A percentile compares a stretch with the other conserved stretches of the same genome.
These are phyloP conservation scores for Vidua chalybeata DNA, from an alignment of 2,113 vertebrate genomes.

Conservation along the genomic window DNA sequence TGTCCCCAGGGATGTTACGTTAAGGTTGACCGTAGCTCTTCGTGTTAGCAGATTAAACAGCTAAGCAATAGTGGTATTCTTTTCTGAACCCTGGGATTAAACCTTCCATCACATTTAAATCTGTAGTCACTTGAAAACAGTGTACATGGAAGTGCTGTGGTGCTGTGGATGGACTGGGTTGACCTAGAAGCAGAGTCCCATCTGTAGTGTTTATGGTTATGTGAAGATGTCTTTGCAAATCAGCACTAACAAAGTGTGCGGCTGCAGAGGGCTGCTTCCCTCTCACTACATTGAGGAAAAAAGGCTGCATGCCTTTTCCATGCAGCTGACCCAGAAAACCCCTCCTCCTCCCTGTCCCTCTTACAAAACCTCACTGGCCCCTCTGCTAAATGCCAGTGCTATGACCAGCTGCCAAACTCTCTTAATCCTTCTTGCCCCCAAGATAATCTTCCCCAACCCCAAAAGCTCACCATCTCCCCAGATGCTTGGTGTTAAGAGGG, in stretches of 20 bases:
- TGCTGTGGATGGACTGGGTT: constrained; percentile 12
- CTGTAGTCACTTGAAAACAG: not conserved
- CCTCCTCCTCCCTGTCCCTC: not conserved
- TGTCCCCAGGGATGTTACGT: not conserved
- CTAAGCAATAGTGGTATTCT: constrained; percentile 27
- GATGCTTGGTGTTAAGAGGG: not conserved
- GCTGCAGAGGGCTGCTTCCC: constrained; percentile 16
- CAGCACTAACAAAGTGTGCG: constrained; percentile 17
- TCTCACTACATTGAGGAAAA: not conserved
- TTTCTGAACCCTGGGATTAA: constrained; percentile 32
- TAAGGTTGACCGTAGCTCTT: not conserved
- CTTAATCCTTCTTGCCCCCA: constrained; percentile 24
- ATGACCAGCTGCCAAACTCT: constrained; percentile 47
- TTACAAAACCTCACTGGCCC: not conserved
- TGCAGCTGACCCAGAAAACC: constrained; percentile 56
- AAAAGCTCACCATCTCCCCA: constrained; percentile 26
- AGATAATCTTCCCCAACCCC: constrained; percentile 49
- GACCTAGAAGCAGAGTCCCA: constrained; percentile 58
- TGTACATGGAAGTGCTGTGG: not conserved
- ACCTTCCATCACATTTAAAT: not conserved
- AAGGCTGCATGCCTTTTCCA: not conserved
- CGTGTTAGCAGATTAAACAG: constrained; percentile 34
- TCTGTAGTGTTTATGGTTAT: constrained; percentile 46
- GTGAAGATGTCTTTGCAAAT: constrained; percentile 59
- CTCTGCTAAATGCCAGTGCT: not conserved